These are phyloP conservation scores for Chironomus riparius DNA, from an alignment of 2,888 invertebrate genomes.

Conservation along the genomic window DNA sequence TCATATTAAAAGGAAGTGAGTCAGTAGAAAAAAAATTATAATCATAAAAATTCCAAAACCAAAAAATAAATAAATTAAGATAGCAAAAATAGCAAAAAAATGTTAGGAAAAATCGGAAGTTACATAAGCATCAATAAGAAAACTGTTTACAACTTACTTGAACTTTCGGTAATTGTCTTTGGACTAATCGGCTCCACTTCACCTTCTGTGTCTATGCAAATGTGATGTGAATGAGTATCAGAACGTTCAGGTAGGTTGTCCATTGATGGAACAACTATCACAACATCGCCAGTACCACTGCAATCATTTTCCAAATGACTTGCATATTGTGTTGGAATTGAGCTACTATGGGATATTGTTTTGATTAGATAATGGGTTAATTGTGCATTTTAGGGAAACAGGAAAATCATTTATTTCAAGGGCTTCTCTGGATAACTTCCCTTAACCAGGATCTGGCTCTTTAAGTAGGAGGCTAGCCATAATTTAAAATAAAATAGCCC, in stretches of 20 bases:
- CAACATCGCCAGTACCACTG: constrained; percentile 42
- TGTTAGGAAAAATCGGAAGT: too few species aligned
- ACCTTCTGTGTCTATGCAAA: constrained; percentile 33
- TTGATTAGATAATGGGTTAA: too few species aligned
- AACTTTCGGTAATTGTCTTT: constrained; percentile 54
- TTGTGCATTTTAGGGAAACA: too few species aligned
- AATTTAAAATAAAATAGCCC: too few species aligned
- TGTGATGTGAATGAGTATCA: constrained; percentile 31
- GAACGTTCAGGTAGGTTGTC: constrained; percentile 35
- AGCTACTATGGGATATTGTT: constrained; percentile 34
- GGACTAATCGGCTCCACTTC: constrained; percentile 46
- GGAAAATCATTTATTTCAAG: too few species aligned
- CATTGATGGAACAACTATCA: constrained; percentile 47
- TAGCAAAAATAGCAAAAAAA: too few species aligned
- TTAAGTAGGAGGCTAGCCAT: too few species aligned
- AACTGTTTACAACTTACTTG: constrained; percentile 44
- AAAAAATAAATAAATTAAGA: not conserved
- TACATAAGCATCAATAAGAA: too few species aligned
- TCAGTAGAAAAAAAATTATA: not conserved
- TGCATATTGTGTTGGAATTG: constrained; percentile 42
- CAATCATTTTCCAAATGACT: constrained; percentile 33
- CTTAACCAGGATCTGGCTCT: too few species aligned
- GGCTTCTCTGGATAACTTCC: too few species aligned
- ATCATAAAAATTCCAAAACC: not conserved
- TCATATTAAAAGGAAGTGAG: not conserved